Percentiles rank a stretch among this genome's conserved stretches.
Conservation (phyloP, 2,113 vertebrate genomes). For the Dasyurus viverrinus region DNA sequence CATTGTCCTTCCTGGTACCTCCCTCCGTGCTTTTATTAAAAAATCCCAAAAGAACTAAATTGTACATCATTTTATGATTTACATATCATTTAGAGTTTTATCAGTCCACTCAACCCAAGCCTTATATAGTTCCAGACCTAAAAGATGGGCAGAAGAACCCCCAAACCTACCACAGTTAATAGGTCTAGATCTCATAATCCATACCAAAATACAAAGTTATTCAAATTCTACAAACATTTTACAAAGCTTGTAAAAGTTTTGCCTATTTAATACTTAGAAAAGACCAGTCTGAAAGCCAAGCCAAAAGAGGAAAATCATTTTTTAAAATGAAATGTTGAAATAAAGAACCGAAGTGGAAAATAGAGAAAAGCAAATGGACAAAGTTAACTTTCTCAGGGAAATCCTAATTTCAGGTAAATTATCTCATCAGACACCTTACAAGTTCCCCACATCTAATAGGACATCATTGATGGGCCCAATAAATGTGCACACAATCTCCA, state of each 20-base stretch:
- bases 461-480: not conserved
- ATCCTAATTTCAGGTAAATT: not conserved
- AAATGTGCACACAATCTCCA: not conserved
- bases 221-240: not conserved
- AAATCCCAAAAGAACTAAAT: not conserved
- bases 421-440: not conserved
- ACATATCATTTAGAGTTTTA: not conserved
- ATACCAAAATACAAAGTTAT: not conserved
- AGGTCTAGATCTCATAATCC: not conserved
- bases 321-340: not conserved
- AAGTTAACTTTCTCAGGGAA: not conserved
- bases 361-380: not conserved
- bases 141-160: not conserved
- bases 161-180: not conserved
- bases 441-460: not conserved
- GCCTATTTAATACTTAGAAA: not conserved
- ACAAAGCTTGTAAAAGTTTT: not conserved
- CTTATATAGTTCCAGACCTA: not conserved
- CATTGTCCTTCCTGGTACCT: not conserved
- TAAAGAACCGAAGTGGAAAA: not conserved
- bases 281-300: not conserved
- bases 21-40: not conserved
- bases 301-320: not conserved
- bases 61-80: not conserved
- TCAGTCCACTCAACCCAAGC: not conserved